phyloP scores from a whole-genome alignment of 2,888 invertebrate species.

The Neoscelio sp. region DNA sequence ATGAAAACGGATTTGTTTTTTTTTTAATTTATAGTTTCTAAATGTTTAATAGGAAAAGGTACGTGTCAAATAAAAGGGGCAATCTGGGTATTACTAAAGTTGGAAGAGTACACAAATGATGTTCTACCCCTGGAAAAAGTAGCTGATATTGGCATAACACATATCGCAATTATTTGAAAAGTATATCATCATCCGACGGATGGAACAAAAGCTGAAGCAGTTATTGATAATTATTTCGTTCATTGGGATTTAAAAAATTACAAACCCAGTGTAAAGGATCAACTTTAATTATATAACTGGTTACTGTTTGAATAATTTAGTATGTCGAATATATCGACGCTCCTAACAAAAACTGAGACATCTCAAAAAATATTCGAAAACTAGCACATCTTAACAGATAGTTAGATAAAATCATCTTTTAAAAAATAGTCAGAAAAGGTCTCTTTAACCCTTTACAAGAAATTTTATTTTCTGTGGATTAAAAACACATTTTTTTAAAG shows the following conservation, averaged over 20 bases:
- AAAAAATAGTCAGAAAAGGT: too few relatives aligned
- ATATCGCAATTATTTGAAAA: slow-evolving; percentile 89
- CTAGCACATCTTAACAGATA: too few relatives aligned
- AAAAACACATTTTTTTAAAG: too few relatives aligned
- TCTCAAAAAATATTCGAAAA: too few relatives aligned
- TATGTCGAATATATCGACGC: too few relatives aligned
- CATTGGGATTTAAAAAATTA: slow-evolving; percentile 89
- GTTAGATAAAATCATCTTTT: too few relatives aligned
- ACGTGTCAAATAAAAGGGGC: slow-evolving; percentile 81
- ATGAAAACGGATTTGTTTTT: neutral
- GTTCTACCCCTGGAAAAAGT: slow-evolving; percentile 76
- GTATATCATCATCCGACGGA: slow-evolving; percentile 95
- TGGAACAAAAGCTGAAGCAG: slow-evolving; percentile 87
- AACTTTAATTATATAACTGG: too few relatives aligned
- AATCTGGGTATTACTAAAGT: slow-evolving; percentile 79
- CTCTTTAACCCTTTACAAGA: too few relatives aligned
- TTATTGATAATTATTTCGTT: slow-evolving; percentile 90
- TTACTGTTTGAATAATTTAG: too few relatives aligned
- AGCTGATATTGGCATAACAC: slow-evolving; percentile 79
- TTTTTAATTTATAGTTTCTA: too few relatives aligned
- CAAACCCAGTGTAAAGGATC: slow-evolving; percentile 80
- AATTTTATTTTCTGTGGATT: too few relatives aligned
- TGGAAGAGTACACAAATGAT: slow-evolving; percentile 76
- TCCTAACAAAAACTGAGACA: too few relatives aligned
- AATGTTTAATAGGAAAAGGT: slow-evolving; percentile 76